Conservation (phyloP, 1,140 invertebrate genomes). For the Leguminivora glycinivorella region DNA sequence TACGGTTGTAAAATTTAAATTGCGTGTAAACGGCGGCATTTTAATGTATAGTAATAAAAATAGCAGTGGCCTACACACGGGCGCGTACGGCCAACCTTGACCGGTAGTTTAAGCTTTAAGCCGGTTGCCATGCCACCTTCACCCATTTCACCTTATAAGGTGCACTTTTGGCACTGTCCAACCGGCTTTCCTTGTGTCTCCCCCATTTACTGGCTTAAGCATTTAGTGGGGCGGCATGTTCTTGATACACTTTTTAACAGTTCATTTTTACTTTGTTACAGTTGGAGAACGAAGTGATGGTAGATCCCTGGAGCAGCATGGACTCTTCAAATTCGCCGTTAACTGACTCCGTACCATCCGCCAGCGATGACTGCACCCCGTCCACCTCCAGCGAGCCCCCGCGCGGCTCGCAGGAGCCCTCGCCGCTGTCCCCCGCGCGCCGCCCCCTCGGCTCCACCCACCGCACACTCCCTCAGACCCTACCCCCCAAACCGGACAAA, state of each 20-base stretch:
- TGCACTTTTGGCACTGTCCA: slow-evolving; percentile 14
- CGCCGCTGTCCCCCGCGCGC: slow-evolving; percentile 54
- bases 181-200: not conserved
- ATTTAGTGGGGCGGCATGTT: not conserved
- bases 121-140: slow-evolving; percentile 44
- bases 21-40: slow-evolving; percentile 31
- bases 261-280: slow-evolving; percentile 60
- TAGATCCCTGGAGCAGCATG: slow-evolving; percentile 79
- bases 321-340: slow-evolving; percentile 76
- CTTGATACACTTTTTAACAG: slow-evolving; percentile 22
- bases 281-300: slow-evolving; percentile 79
- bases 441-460: slow-evolving; percentile 60
- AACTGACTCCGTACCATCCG: slow-evolving; percentile 73
- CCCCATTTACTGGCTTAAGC: not conserved
- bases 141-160: slow-evolving; percentile 41
- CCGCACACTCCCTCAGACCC: slow-evolving; percentile 50
- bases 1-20: slow-evolving; percentile 4
- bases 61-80: slow-evolving; percentile 32
- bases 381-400: slow-evolving; percentile 67
- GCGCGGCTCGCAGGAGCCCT: slow-evolving; percentile 49
- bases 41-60: slow-evolving; percentile 42
- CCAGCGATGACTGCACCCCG: slow-evolving; percentile 72
- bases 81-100: slow-evolving; percentile 51
- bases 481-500: slow-evolving; percentile 56
- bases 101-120: slow-evolving; percentile 49